These are phyloP conservation scores for Alosa sapidissima DNA, from an alignment of 2,797 vertebrate species.

Conservation along the genomic window DNA sequence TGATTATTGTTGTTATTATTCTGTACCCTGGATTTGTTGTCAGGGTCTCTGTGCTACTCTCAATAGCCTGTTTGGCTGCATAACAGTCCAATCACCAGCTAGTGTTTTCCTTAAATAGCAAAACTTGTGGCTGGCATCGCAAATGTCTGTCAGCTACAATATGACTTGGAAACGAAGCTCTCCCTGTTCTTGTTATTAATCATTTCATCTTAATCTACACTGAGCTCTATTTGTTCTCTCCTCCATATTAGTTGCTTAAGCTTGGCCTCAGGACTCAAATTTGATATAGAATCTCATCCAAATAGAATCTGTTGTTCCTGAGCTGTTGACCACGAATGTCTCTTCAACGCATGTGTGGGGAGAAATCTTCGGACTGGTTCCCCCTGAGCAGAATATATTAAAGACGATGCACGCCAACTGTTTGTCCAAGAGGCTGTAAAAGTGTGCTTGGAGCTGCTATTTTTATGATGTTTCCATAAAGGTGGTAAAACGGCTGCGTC, in stretches of 20 bases:
- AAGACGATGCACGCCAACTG: slow-evolving; percentile 32
- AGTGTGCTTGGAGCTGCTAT: slow-evolving; percentile 27
- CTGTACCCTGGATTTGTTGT: neutral
- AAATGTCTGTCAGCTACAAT: neutral
- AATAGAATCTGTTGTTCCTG: neutral
- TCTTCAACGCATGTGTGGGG: neutral
- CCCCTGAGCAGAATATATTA: slow-evolving; percentile 27
- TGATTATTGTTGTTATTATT: slow-evolving; percentile 1
- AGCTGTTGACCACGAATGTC: neutral
- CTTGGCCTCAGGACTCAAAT: neutral
- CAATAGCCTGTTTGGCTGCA: neutral
- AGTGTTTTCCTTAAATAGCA: neutral
- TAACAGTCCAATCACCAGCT: neutral
- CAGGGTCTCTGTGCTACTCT: neutral
- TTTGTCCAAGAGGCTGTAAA: slow-evolving; percentile 47
- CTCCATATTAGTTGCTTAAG: neutral
- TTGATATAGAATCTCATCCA: neutral
- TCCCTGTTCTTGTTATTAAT: neutral
- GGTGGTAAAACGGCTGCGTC: slow-evolving; percentile 48
- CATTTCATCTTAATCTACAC: neutral
- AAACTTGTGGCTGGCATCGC: neutral
- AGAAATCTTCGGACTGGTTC: slow-evolving; percentile 7
- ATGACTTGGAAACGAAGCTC: neutral
- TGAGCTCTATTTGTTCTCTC: neutral
- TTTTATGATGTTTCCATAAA: slow-evolving; percentile 54